Evolutionary conservation across 1,140 invertebrate genomes (phyloP).

Genomic region (Cydia fagiglandana): DNA sequence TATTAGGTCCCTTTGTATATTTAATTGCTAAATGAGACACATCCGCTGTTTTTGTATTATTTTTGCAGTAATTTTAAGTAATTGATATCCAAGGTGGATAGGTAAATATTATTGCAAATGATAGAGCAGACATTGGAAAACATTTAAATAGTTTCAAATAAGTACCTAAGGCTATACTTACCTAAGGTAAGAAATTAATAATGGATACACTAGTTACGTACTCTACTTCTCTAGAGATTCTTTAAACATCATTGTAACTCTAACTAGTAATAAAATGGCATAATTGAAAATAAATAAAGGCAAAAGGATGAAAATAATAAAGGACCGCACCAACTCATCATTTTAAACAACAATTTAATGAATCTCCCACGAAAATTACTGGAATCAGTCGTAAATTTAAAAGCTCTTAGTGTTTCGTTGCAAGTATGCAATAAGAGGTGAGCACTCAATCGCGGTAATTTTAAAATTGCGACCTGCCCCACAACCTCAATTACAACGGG

Average conservation of each 20-base stretch:
- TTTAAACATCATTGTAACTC: background rate
- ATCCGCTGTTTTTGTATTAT: constrained; percentile 37
- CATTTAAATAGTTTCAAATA: too few relatives aligned
- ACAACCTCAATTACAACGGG: constrained; percentile 63
- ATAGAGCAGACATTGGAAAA: background rate
- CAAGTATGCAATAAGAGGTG: constrained; percentile 51
- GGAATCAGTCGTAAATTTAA: constrained; percentile 48
- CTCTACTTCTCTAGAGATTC: background rate
- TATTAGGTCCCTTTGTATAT: constrained; percentile 15
- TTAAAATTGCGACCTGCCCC: constrained; percentile 68
- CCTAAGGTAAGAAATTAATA: too few relatives aligned
- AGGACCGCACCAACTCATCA: constrained; percentile 1
- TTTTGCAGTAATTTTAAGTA: constrained; percentile 11
- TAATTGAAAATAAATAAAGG: constrained; percentile 30
- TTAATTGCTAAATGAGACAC: constrained; percentile 35
- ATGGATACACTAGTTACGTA: background rate
- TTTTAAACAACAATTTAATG: constrained; percentile 52
- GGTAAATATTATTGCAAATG: background rate
- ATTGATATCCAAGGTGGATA: background rate
- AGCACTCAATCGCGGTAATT: constrained; percentile 64
- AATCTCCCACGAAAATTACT: constrained; percentile 43
- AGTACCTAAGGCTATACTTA: too few relatives aligned
- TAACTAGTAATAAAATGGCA: constrained; percentile 8
- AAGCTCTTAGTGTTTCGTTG: constrained; percentile 49
- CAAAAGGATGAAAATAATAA: constrained; percentile 13